Evolutionary conservation across 2,888 invertebrate genomes (phyloP), one percentile per base, ranked within the genome.

Genomic region (Amorpha juglandis): DNA sequence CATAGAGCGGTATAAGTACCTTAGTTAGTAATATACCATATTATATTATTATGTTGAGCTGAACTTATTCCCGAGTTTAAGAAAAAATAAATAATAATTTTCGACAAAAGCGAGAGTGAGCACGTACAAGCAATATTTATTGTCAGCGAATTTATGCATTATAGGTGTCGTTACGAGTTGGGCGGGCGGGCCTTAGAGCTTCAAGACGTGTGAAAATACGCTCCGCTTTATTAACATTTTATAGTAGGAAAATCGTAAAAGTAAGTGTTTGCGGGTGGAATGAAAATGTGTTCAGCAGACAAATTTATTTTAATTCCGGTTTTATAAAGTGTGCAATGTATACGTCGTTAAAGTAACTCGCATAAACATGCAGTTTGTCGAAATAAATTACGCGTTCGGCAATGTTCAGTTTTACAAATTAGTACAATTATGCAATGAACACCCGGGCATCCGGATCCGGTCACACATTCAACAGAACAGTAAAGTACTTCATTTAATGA

Each of bases 41-140:
- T n/a, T n/a, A n/a, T n/a, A n/a, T n/a, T n/a, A 38, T 42, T 58
- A 16, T 12, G 42, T 58, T 11, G 21, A 42, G 12, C 45, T 62
- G 33, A 21, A 52, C 38, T 62, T 51, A 64, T 47, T 50, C 62
- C 64, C 16, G 53, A 55, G 27, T 53, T 52, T 52, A n/a, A 45
- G 33, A 33, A 58, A 58, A 58, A 65, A 47, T 45, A 70, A 71
- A 71, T 71, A 71, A 71, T 71, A 72, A 72, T 74, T 74, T 71
- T 69, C 63, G 66, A 69, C 69, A 70, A 71, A 71, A 73, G 73
- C 69, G 71, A 71, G 71, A 72, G 63, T 71, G 69, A 75, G 71
- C 78, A 76, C 77, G 78, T 76, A 67, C 74, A 52, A 64, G 67
- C 68, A 63, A 77, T 76, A 78, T 76, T 74, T 75, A 76, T 70